Evolutionary conservation across 2,113 vertebrate species (phyloP).

Genomic region (Motacilla tschutschensis): DNA sequence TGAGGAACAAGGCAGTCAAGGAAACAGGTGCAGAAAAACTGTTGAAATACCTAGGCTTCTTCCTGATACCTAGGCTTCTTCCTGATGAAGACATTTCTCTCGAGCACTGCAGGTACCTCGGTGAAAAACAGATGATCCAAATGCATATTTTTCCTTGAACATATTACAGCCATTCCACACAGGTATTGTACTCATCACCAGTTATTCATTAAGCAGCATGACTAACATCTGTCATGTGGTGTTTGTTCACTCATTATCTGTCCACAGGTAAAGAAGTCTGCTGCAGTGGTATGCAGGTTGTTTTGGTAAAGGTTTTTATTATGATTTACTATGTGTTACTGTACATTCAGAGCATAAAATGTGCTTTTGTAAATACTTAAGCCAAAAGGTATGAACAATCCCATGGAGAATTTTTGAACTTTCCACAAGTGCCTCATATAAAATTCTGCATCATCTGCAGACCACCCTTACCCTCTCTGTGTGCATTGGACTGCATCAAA

Average conservation of each 20-base stretch:
- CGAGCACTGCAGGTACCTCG: neutral
- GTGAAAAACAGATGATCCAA: slow-evolving; percentile 28
- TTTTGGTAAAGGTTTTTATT: slow-evolving; percentile 20
- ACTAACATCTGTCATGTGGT: slow-evolving; percentile 57
- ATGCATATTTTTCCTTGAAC: slow-evolving; percentile 22
- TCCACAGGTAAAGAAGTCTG: slow-evolving; percentile 36
- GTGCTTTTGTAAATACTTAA: neutral
- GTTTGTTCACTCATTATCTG: slow-evolving; percentile 64
- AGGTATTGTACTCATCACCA: slow-evolving; percentile 63
- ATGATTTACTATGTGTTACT: neutral
- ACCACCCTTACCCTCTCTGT: neutral
- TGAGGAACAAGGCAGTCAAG: neutral
- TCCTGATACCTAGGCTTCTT: neutral
- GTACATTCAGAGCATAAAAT: neutral
- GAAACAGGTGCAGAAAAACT: neutral
- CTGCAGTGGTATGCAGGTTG: slow-evolving; percentile 43
- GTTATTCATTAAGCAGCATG: slow-evolving; percentile 62
- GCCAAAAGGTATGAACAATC: neutral
- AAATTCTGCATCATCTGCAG: slow-evolving; percentile 8
- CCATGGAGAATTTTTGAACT: neutral
- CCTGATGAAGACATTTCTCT: slow-evolving; percentile 15
- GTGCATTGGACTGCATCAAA: neutral
- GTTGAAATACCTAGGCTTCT: slow-evolving; percentile 1
- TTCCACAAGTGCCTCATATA: neutral
- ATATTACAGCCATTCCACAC: slow-evolving; percentile 14